Conservation (phyloP, 2,113 vertebrate species). For the Semicossyphus pulcher region DNA sequence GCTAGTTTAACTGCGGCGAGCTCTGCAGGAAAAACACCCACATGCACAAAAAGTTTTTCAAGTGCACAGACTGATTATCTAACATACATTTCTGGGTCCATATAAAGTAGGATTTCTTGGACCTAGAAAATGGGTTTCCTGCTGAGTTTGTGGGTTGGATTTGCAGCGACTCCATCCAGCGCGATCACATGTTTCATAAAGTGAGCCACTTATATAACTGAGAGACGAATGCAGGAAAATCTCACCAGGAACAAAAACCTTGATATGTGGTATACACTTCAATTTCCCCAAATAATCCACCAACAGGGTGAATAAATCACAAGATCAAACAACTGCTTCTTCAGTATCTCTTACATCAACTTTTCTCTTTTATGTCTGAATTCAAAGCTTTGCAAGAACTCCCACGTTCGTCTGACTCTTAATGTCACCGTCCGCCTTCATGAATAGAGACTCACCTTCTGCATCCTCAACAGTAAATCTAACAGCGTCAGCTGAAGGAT, state of each 20-base stretch:
- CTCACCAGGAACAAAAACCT: slow-evolving; percentile 26
- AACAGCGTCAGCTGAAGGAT: slow-evolving; percentile 14
- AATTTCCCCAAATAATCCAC: slow-evolving; percentile 52
- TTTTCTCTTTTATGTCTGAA: slow-evolving; percentile 73
- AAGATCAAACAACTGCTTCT: slow-evolving; percentile 56
- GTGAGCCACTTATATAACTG: slow-evolving; percentile 22
- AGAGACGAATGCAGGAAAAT: slow-evolving; percentile 3
- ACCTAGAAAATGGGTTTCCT: slow-evolving; percentile 24
- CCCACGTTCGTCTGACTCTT: slow-evolving; percentile 67
- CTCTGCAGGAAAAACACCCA: slow-evolving; percentile 36
- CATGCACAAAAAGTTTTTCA: slow-evolving; percentile 42
- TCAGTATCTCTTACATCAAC: slow-evolving; percentile 56
- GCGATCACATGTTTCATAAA: slow-evolving; percentile 23
- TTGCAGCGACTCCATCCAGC: background rate
- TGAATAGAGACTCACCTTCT: slow-evolving; percentile 52
- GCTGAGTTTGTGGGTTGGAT: slow-evolving; percentile 2
- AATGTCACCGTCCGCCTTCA: slow-evolving; percentile 52
- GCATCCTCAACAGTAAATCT: slow-evolving; percentile 37
- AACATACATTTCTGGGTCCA: slow-evolving; percentile 14
- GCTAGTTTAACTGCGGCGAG: slow-evolving; percentile 28
- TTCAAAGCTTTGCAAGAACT: slow-evolving; percentile 72
- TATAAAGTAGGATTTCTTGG: slow-evolving; percentile 14
- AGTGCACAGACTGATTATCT: slow-evolving; percentile 29
- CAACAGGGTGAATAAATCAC: slow-evolving; percentile 45
- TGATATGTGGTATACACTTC: slow-evolving; percentile 27